Evolutionary conservation across 2,797 vertebrate genomes (phyloP).

Genomic region (Pseudochirops corinnae): DNA sequence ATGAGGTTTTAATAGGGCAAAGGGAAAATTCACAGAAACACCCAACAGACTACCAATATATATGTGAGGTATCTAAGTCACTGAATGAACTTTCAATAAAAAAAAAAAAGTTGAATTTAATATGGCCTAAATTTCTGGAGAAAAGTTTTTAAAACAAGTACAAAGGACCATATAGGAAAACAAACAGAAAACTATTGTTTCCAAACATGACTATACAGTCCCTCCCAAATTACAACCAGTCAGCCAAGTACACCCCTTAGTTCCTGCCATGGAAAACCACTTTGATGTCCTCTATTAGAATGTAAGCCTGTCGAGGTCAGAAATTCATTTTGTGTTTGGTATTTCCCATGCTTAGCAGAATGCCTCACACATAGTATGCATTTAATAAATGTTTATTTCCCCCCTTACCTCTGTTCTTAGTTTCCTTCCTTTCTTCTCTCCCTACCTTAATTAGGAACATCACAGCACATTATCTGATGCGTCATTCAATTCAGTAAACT

Average conservation of each 20-base stretch:
- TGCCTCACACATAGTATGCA: not conserved
- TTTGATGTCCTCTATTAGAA: not conserved
- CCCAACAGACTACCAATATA: not conserved
- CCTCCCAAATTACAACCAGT: not conserved
- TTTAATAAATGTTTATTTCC: not conserved
- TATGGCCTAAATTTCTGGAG: not conserved
- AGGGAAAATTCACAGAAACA: constrained; percentile 60
- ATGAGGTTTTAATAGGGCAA: constrained; percentile 54
- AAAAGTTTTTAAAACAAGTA: not conserved
- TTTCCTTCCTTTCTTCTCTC: not conserved
- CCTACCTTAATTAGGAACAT: not conserved
- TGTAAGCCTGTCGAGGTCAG: not conserved
- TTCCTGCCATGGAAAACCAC: not conserved
- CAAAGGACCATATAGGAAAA: not conserved
- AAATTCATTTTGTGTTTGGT: not conserved
- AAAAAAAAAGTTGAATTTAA: constrained; percentile 22
- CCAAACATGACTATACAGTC: not conserved
- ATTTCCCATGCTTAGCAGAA: not conserved
- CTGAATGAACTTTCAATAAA: constrained; percentile 38
- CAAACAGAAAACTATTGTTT: not conserved
- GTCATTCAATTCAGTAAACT: not conserved
- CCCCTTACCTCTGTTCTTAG: not conserved
- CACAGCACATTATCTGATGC: not conserved
- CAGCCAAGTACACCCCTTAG: not conserved
- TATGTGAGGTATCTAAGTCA: constrained; percentile 6